phyloP scores from a whole-genome alignment of 1,140 invertebrate species.

The Chrysomallon squamiferum region DNA sequence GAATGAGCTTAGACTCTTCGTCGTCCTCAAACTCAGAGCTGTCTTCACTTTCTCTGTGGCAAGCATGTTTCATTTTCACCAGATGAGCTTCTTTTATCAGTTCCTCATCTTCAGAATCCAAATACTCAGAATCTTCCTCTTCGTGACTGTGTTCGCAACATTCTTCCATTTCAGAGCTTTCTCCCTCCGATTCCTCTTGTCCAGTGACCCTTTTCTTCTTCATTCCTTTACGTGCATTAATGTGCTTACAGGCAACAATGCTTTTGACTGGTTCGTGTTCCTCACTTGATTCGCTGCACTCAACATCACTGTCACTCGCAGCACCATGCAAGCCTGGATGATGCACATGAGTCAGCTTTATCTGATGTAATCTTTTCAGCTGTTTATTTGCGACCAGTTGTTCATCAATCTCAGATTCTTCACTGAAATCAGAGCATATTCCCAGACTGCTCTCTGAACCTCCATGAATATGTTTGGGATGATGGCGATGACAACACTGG shows the following conservation, averaged over 20 bases:
- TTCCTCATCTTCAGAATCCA: conserved; percentile 52
- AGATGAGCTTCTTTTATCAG: conserved; percentile 42
- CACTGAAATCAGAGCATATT: conserved; percentile 17
- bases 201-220: conserved; percentile 25
- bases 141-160: conserved; percentile 1
- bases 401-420: conserved; percentile 4
- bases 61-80: conserved; percentile 36
- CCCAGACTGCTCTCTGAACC: conserved; percentile 29
- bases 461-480: conserved; percentile 14
- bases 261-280: conserved; percentile 27
- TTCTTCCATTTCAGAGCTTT: conserved; percentile 30
- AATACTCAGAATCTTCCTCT: conserved; percentile 18
- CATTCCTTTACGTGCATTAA: conserved; percentile 3
- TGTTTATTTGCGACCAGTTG: neutral
- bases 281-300: conserved; percentile 32
- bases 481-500: conserved; percentile 5
- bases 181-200: conserved; percentile 25
- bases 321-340: conserved; percentile 59
- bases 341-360: conserved; percentile 27
- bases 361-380: conserved; percentile 15
- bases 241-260: neutral
- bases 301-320: conserved; percentile 59
- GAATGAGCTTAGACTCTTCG: conserved; percentile 22
- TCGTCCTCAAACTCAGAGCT: conserved; percentile 50
- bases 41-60: conserved; percentile 44